These are phyloP conservation scores for Ashinkailepas kermadecensis DNA, from an alignment of 2,888 invertebrate species.

Conservation along the genomic window DNA sequence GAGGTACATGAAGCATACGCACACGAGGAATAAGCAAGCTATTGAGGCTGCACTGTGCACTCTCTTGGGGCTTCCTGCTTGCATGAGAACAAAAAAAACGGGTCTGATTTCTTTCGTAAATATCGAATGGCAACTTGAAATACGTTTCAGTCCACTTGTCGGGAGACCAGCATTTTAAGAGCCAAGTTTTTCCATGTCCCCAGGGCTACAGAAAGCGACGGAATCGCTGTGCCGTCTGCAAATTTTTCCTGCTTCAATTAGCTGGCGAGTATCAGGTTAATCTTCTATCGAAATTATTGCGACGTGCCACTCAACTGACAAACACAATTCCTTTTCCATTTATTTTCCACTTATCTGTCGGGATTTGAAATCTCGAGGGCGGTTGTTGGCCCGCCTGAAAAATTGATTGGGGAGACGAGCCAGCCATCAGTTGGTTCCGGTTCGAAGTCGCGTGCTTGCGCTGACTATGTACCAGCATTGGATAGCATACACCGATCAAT, in stretches of 20 bases:
- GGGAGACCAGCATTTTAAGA: neutral
- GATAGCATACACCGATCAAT: too few species aligned
- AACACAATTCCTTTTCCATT: constrained; percentile 20
- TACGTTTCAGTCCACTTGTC: neutral
- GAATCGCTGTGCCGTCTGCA: neutral
- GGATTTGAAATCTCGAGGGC: constrained; percentile 21
- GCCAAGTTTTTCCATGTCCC: neutral
- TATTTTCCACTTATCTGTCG: constrained; percentile 20
- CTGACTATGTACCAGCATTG: too few species aligned
- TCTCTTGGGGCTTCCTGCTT: too few species aligned
- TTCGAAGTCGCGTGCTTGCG: too few species aligned
- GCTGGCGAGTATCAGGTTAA: constrained; percentile 6
- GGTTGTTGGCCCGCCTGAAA: constrained; percentile 4
- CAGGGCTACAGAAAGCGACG: neutral
- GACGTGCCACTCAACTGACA: constrained; percentile 22
- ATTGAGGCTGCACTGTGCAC: too few species aligned
- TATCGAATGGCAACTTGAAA: too few species aligned
- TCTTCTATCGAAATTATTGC: constrained; percentile 19
- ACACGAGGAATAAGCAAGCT: too few species aligned
- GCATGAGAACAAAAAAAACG: too few species aligned
- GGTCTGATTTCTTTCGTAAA: too few species aligned
- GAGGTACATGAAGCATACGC: too few species aligned
- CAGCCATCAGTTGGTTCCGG: neutral
- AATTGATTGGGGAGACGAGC: neutral
- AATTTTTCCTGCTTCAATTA: constrained; percentile 20